Conservation (phyloP, 2,113 vertebrate genomes). For the Paramormyrops kingsleyae region DNA sequence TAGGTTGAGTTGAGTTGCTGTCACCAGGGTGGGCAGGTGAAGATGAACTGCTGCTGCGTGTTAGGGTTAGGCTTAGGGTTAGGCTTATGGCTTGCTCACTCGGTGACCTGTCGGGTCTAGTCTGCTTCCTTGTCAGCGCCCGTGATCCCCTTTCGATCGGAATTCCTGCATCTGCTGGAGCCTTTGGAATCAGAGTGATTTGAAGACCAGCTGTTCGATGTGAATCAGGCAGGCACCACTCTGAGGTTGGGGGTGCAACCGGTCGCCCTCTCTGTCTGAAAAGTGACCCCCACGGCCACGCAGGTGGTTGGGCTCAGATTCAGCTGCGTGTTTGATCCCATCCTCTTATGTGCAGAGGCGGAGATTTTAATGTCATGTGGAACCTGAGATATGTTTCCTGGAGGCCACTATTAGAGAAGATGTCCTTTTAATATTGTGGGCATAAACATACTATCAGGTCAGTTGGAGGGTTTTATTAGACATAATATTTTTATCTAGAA, state of each 20-base stretch:
- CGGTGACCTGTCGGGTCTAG: neutral
- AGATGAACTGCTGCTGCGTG: neutral
- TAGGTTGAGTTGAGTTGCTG: neutral
- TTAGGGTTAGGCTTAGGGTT: neutral
- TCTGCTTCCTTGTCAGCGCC: neutral
- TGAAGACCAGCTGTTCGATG: neutral
- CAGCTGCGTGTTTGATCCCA: neutral
- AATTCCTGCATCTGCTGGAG: neutral
- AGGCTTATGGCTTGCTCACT: neutral
- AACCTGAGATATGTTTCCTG: neutral
- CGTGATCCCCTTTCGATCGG: neutral
- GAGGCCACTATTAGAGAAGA: neutral
- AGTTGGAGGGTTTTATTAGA: neutral
- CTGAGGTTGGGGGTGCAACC: neutral
- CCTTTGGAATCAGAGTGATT: neutral
- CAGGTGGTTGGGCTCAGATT: neutral
- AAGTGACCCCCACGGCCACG: neutral
- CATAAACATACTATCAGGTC: neutral
- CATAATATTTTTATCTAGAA: neutral
- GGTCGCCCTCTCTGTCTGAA: neutral
- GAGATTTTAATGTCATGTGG: neutral
- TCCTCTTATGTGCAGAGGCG: neutral
- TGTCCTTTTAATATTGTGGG: neutral
- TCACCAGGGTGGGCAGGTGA: neutral
- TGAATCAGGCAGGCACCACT: neutral